Evolutionary conservation across 2,113 vertebrate species (phyloP), one percentile per base, ranked within the genome.

Genomic region (Aphyosemion australe): DNA sequence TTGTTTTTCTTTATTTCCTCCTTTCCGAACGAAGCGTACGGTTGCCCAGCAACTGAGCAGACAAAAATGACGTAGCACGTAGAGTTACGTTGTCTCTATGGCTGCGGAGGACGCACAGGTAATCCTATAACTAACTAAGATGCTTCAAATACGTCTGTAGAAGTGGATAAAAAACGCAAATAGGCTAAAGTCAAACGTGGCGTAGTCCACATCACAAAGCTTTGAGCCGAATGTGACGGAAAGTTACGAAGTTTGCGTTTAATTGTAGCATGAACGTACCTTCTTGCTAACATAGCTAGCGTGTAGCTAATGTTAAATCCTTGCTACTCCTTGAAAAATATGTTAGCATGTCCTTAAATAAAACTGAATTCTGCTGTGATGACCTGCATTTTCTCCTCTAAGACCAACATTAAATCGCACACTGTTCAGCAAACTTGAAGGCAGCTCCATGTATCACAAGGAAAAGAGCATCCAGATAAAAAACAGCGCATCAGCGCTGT

Each of bases 401-500:
- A 46, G 63, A 31, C 21, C 5, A 11, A 48, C 65, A 63, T 15
- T 46, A 57, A 15, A 75, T 14, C 7, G 0, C 11, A 16, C 10
- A 11, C 49, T 46, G 26, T 55, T 61, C 5, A 26, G 16, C 39
- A 18, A 39, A 16, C 46, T 46, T 47, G 41, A 12, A n/a, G 41
- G 43, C 45, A 65, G 37, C 49, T 67, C 83, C 32, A 95, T 94
- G 95, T 98, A 94, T 86, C 95, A 93, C 37, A 94, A 91, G 75
- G 94, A 95, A 67, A 92, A 89, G 55, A 93, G 92, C 74, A 89
- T 98, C 54, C 91, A 89, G 53, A 92, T 96, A 20, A 93, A 92
- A 58, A 91, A 90, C 88, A 96, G 95, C 72, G 93, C 94, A 0
- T 94, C 95, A 0, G 92, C 95, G 1, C 87, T 98, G 8, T 94